Conservation (phyloP, 1,140 invertebrate species). For the Pseudomyrmex cubaensis region DNA sequence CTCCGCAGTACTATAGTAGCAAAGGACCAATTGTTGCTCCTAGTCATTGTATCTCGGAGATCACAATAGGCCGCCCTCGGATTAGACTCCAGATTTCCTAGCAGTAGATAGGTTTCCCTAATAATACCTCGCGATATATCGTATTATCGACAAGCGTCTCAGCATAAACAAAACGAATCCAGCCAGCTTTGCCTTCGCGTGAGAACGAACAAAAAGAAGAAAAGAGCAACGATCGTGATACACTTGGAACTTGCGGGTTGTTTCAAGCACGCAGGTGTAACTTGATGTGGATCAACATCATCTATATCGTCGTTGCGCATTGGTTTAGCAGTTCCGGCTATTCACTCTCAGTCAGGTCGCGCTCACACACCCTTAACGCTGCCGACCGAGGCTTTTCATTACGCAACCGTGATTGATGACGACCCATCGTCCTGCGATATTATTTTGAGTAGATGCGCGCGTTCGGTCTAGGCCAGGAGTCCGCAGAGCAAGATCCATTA, state of each 20-base stretch:
- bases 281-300: not conserved
- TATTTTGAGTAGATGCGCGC: slow-evolving; percentile 69
- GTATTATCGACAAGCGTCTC: not conserved
- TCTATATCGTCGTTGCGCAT: slow-evolving; percentile 13
- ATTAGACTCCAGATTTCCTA: not conserved
- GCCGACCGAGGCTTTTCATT: slow-evolving; percentile 70
- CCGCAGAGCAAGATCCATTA: slow-evolving; percentile 64
- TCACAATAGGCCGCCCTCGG: not conserved
- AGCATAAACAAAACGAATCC: not conserved
- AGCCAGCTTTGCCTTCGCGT: no score
- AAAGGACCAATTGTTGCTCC: not conserved
- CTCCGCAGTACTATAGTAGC: not conserved
- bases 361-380: slow-evolving; percentile 52
- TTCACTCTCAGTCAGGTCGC: slow-evolving; percentile 32
- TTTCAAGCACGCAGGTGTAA: not conserved
- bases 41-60: not conserved
- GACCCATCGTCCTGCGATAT: slow-evolving; percentile 65
- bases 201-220: not conserved
- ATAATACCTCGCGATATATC: not conserved
- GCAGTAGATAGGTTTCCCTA: not conserved
- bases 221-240: not conserved
- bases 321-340: slow-evolving; percentile 40
- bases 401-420: slow-evolving; percentile 72
- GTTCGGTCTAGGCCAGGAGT: slow-evolving; percentile 43
- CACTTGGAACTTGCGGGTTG: no score